Conservation (phyloP, 2,113 vertebrate genomes). For the Labrus mixtus region DNA sequence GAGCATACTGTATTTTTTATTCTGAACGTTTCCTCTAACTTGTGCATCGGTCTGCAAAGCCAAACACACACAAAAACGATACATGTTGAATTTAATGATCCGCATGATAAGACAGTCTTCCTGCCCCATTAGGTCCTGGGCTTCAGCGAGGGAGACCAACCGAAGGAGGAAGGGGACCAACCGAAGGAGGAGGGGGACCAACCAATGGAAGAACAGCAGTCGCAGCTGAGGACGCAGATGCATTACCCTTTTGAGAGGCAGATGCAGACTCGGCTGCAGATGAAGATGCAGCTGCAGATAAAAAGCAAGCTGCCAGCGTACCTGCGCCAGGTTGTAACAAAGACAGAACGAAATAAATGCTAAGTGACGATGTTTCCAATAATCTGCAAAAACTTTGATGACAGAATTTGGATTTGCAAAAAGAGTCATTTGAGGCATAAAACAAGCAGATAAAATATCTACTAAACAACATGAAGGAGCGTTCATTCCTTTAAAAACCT, state of each 20-base stretch:
- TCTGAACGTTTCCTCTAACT: no score
- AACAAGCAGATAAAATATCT: background rate
- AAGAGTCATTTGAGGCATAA: background rate
- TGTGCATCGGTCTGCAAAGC: no score
- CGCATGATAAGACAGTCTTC: background rate
- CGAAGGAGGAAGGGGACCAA: constrained; percentile 11
- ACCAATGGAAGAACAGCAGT: background rate
- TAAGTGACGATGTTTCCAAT: background rate
- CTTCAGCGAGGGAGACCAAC: background rate
- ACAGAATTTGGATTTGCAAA: background rate
- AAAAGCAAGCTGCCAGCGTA: constrained; percentile 53
- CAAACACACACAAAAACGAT: background rate
- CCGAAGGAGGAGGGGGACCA: background rate
- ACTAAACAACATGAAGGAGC: no score
- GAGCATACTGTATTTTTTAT: no score
- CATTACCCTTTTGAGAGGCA: background rate
- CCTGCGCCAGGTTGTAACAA: constrained; percentile 51
- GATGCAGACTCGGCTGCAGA: constrained; percentile 48
- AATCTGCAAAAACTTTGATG: no score
- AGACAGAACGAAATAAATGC: background rate
- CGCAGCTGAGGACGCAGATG: background rate
- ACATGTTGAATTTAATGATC: background rate
- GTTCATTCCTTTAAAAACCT: no score
- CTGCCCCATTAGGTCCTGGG: constrained; percentile 58
- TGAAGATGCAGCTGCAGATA: constrained; percentile 42